These are phyloP conservation scores for Euwallacea similis DNA, from an alignment of 1,140 invertebrate genomes.

Conservation along the genomic window DNA sequence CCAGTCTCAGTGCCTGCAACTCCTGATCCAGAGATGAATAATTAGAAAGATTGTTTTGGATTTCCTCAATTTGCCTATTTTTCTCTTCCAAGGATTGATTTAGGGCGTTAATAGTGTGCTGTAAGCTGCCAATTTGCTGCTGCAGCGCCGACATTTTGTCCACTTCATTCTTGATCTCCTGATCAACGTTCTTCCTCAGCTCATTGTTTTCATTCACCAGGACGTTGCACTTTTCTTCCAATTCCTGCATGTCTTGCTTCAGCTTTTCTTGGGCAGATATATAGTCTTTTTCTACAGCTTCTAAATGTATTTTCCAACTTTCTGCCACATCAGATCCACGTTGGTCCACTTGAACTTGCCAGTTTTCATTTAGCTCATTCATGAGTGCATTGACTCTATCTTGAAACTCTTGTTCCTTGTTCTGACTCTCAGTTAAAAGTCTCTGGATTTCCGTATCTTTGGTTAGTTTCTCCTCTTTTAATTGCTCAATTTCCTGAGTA, in stretches of 20 bases:
- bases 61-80: conserved; percentile 30
- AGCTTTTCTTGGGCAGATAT: conserved; percentile 57
- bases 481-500: conserved; percentile 10
- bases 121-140: conserved; percentile 53
- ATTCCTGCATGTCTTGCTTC: conserved; percentile 52
- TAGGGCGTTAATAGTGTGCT: conserved; percentile 45
- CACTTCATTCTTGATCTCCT: conserved; percentile 51
- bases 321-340: conserved; percentile 58
- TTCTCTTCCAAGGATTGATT: conserved; percentile 41
- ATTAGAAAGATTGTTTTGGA: conserved; percentile 31
- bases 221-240: conserved; percentile 58
- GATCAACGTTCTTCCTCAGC: conserved; percentile 51
- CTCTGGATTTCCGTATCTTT: conserved; percentile 48
- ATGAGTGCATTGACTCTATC: conserved; percentile 19
- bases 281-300: conserved; percentile 62
- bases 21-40: conserved; percentile 32
- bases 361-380: conserved; percentile 47
- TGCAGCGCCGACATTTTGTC: conserved; percentile 50
- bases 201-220: conserved; percentile 55
- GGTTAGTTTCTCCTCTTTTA: background rate
- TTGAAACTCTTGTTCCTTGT: conserved; percentile 43
- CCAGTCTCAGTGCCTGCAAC: conserved; percentile 28
- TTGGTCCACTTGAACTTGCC: conserved; percentile 61
- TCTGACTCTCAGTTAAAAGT: conserved; percentile 51
- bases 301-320: conserved; percentile 66